These are phyloP conservation scores for Atethmia centrago DNA, from an alignment of 2,888 invertebrate genomes.

Conservation along the genomic window DNA sequence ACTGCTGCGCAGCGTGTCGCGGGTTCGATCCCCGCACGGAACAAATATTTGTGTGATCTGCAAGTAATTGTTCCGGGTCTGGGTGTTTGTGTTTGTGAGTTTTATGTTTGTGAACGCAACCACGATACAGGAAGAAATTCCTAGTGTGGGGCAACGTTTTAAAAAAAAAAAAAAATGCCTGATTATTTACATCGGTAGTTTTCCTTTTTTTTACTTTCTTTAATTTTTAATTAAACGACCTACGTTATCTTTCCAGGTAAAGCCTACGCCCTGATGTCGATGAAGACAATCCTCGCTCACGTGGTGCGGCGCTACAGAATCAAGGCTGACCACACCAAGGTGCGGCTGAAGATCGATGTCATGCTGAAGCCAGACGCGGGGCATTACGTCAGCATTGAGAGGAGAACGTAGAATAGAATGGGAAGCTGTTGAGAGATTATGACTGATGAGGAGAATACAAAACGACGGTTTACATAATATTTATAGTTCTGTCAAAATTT, in stretches of 20 bases:
- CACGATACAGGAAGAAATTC: no score
- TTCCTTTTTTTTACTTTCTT: background rate
- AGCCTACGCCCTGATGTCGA: constrained; percentile 80
- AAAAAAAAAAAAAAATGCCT: no score
- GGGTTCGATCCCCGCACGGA: no score
- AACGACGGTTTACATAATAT: background rate
- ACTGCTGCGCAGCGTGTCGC: no score
- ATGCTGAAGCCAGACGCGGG: constrained; percentile 79
- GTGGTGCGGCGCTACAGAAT: constrained; percentile 75
- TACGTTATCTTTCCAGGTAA: constrained; percentile 71
- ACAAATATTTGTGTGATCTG: no score
- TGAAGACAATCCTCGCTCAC: constrained; percentile 80
- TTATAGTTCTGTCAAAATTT: background rate
- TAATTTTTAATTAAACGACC: background rate
- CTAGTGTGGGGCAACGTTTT: no score
- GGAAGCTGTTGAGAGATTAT: background rate
- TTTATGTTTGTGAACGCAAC: no score
- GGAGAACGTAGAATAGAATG: constrained; percentile 22
- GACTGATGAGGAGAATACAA: background rate
- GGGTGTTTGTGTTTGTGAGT: no score
- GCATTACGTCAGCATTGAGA: constrained; percentile 69
- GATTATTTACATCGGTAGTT: background rate
- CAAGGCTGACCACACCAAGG: constrained; percentile 73
- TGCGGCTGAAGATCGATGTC: constrained; percentile 76
- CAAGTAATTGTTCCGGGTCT: no score